Evolutionary conservation across 23 tunicate genomes (phyloP).

Genomic region (Styela plicata): DNA sequence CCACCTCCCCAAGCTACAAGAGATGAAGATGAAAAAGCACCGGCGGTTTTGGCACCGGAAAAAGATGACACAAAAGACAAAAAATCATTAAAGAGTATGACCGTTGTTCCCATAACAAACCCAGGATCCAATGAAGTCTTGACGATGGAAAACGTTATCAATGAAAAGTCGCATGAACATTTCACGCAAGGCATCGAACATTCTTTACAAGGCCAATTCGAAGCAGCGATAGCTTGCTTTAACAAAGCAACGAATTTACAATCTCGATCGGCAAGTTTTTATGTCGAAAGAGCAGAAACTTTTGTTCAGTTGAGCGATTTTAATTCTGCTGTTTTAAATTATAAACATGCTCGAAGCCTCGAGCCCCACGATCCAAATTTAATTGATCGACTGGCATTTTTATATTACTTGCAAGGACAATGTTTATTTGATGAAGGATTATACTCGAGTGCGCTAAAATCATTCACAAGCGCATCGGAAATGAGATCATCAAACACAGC

Average conservation of each 20-base stretch:
- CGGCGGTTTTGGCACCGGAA: constrained; percentile 34
- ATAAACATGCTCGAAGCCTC: constrained; percentile 62
- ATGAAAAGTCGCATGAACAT: constrained; percentile 61
- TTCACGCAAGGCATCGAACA: constrained; percentile 61
- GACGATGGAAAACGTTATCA: constrained; percentile 55
- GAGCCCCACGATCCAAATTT: constrained; percentile 69
- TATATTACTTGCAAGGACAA: constrained; percentile 61
- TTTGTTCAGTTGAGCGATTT: constrained; percentile 83
- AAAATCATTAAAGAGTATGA: background rate
- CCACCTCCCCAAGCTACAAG: constrained; percentile 51
- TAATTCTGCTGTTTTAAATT: constrained; percentile 78
- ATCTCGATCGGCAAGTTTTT: constrained; percentile 50
- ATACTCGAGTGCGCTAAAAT: constrained; percentile 65
- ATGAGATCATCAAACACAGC: constrained; percentile 45
- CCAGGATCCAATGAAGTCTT: background rate
- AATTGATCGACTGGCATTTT: constrained; percentile 64
- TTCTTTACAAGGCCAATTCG: constrained; percentile 67
- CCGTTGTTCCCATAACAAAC: constrained; percentile 9
- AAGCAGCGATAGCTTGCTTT: constrained; percentile 68
- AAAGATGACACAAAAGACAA: constrained; percentile 27
- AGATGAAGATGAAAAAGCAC: constrained; percentile 57
- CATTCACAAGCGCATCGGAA: constrained; percentile 63
- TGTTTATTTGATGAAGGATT: constrained; percentile 81
- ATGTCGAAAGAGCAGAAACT: constrained; percentile 82
- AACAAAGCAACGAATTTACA: constrained; percentile 71